Evolutionary conservation across 1,140 invertebrate genomes (phyloP), one percentile per base, ranked within the genome.

Genomic region (Acyrthosiphon pisum): DNA sequence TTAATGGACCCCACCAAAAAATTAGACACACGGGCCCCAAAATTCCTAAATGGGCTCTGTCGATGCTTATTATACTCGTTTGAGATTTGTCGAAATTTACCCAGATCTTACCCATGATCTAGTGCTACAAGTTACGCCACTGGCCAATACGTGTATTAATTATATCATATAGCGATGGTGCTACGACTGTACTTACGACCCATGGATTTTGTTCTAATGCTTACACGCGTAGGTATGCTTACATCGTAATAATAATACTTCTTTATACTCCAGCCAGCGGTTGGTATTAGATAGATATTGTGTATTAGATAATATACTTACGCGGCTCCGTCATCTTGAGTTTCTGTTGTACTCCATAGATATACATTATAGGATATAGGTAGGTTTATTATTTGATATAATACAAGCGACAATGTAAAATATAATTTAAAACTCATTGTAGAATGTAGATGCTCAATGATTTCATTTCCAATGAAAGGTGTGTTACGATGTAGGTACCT

Each of bases 261-360:
- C 23, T 84, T n/a, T 87, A 30, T 87, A 87, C 84, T 46, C 26
- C n/a, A 46, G 44, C 26, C 84, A 87, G 44, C 84, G 11, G 35
- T 37, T 37, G n/a, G 76, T 83, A 83, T 83, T 37, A 7, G 18
- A 83, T 23, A 0, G 9, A n/a, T 11, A 37, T 86, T 14, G 46
- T 87, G 46, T 88, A 18, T 88, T 88, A 88, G 48, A 88, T 53
- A 53, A 53, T 88, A 53, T 88, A 53, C n/a, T 37, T 88, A 48
- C 44, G 18, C 44, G 30, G 84, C 46, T 46, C 37, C 83, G 84
- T 8, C 8, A 30, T 48, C 18, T 30, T n/a, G 20, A 48, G 6
- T 48, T 46, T 87, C 46, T 87, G 14, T 46, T 53, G 4, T 22
- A 22, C 3, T 53, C 20, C 0, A 0, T 4, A 22, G 50, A 22